Evolutionary conservation across 92 coral and sea anemone species (phyloP), one percentile per base, ranked within the genome.

Genomic region (Phenganax marumi): DNA sequence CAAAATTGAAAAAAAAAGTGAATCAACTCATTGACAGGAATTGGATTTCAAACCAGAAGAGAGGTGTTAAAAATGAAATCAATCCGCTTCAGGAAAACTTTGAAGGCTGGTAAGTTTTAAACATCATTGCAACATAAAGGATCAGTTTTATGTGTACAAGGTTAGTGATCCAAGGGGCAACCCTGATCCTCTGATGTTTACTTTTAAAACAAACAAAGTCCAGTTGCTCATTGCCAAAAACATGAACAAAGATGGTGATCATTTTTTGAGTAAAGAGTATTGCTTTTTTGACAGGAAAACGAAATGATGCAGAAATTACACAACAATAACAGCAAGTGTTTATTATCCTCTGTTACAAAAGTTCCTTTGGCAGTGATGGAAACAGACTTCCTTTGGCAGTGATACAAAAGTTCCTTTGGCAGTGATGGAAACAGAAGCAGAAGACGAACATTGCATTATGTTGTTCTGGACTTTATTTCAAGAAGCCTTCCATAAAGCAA

Each of bases 261-360:
- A 81, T 10, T 84, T 87, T 72, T 47, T 87, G 71, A 84, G 79
- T 39, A 70, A 73, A 10, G 93, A 90, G 76, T 84, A 52, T 55
- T 90, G 92, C 70, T 89, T 73, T 70, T 89, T 87, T 51, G 86
- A 90, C 73, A 88, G 88, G 18, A 90, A 87, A 77, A 52, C 63
- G 16, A 90, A 90, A 21, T 71, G 86, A 46, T 87, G 92, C 80
- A 62, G 75, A 18, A 88, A 88, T 12, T 71, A 56, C 21, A 75
- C 82, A 47, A 87, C 90, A 8, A 18, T 84, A 13, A 84, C 88
- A 3, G 88, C 77, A 21, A 76, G 88, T 33, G 43, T 33, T 33
- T 33, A 33, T 33, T 5, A 33, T 33, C 43, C 43, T 33, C 43
- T 33, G 43, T 57, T 85, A n/a, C 39, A 69, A 49, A 12, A 60